Base-by-base conservation (phyloP, 2,888 invertebrate genomes). In the Drosophila paucipuncta region DNA sequence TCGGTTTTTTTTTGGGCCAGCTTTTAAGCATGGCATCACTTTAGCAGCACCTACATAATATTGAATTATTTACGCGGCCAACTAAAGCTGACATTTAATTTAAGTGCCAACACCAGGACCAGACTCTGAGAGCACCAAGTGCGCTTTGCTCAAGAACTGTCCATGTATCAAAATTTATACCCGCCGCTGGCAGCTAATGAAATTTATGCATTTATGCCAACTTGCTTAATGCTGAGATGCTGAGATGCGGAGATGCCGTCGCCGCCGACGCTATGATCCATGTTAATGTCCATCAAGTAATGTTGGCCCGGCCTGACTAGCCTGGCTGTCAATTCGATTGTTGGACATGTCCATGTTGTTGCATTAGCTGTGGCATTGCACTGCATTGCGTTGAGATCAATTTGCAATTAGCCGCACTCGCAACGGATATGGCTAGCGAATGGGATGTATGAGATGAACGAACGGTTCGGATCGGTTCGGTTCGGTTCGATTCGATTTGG, bases 191-290 rank as follows among this genome's bases (percentile, higher is more conserved):
- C 78, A 79, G 73, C 86, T 90, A 89, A 91, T 90, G 80, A 85
- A 91, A 91, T 91, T 88, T 88, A 91, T 90, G 91, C 86, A 90
- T 91, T 91, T 91, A 91, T 91, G 90, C 89, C 72, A 75, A 73
- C 71, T 65, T 67, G 63, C 59, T 80, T 78, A 80, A 77, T 73
- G 69, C 54, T 30, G 49, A 70, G 73, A 57, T 37, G 39, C 9
- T 18, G 57, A 39, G 82, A 67, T 68, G 80, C 41, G 25, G 25
- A 25, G 25, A 25, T 25, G 25, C 16, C 30, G 41, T 22, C 30
- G 41, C 4, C 39, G 30, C 47, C 54, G 59, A 39, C 76, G 50
- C 86, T 78, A 90, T 89, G 85, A 81, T 90, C 89, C 89, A 90
- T 90, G 91, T 86, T 90, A 90, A 90, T 90, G 91, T 90, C 91